Evolutionary conservation across 2,113 vertebrate species (phyloP).

Genomic region (Gambusia holbrooki): DNA sequence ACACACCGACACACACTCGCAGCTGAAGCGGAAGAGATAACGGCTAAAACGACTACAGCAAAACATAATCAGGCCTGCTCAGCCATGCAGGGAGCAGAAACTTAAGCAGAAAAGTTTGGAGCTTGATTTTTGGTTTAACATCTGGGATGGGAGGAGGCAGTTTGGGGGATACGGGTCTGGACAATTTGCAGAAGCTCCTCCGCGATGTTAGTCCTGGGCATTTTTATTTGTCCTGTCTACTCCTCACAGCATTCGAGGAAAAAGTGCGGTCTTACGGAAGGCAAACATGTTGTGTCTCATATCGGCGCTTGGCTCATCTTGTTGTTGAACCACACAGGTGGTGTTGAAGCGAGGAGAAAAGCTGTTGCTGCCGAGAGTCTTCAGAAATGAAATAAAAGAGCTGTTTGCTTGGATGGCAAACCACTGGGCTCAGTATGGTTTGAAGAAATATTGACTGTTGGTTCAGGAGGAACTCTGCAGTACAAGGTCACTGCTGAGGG

Average conservation of each 20-base stretch:
- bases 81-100: slow-evolving; percentile 43
- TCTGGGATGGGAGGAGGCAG: background rate
- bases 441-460: background rate
- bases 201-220: no score
- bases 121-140: slow-evolving; percentile 17
- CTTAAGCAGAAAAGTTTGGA: slow-evolving; percentile 19
- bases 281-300: no score
- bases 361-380: background rate
- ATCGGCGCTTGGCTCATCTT: background rate
- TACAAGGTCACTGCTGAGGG: background rate
- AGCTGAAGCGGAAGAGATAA: slow-evolving; percentile 54
- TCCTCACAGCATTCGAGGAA: no score
- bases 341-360: background rate
- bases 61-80: slow-evolving; percentile 57
- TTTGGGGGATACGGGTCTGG: slow-evolving; percentile 1
- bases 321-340: background rate
- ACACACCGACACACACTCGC: slow-evolving; percentile 20
- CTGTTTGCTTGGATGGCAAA: background rate
- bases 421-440: background rate
- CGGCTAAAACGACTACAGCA: slow-evolving; percentile 40
- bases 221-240: no score
- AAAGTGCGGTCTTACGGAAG: no score
- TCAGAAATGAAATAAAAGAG: background rate
- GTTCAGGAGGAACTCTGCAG: background rate
- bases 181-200: no score